Percentiles rank a stretch among this genome's conserved stretches.
Conservation (phyloP, 1,140 invertebrate species). For the Bombus superbus region DNA sequence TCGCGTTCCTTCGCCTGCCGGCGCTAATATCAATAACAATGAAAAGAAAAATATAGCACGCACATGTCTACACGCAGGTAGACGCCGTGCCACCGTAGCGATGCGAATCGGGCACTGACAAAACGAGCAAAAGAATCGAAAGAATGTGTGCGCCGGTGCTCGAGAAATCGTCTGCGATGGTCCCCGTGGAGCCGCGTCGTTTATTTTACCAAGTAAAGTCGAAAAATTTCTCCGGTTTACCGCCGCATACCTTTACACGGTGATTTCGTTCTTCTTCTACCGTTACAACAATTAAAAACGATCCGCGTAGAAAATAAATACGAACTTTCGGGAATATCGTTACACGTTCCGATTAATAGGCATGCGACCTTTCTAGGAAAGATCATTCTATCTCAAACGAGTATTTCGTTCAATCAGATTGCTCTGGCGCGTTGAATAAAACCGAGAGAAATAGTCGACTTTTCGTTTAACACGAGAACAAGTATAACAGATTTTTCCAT, state of each 20-base stretch:
- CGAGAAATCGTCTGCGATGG: constrained; percentile 46
- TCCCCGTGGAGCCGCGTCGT: constrained; percentile 14
- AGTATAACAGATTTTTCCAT: not conserved
- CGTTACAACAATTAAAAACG: too few relatives aligned
- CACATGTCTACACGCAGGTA: constrained; percentile 25
- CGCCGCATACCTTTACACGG: not conserved
- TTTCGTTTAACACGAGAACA: not conserved
- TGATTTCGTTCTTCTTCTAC: too few relatives aligned
- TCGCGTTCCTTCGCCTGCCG: constrained; percentile 22
- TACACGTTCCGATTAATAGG: too few relatives aligned
- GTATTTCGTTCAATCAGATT: too few relatives aligned
- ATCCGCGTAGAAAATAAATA: too few relatives aligned
- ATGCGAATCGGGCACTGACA: constrained; percentile 35
- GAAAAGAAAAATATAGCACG: constrained; percentile 33
- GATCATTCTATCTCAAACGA: too few relatives aligned
- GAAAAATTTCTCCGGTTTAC: constrained; percentile 5
- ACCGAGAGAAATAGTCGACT: not conserved
- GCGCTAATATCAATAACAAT: constrained; percentile 55
- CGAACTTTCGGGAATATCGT: too few relatives aligned
- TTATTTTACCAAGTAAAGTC: constrained; percentile 23
- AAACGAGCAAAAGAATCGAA: constrained; percentile 38
- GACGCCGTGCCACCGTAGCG: constrained; percentile 7
- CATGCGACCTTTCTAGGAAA: too few relatives aligned
- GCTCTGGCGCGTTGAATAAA: too few relatives aligned
- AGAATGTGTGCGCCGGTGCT: constrained; percentile 27